A percentile compares a stretch with the other conserved stretches of the same genome.
phyloP scores from a whole-genome alignment of 2,113 vertebrate genomes.

The Colius striatus region DNA sequence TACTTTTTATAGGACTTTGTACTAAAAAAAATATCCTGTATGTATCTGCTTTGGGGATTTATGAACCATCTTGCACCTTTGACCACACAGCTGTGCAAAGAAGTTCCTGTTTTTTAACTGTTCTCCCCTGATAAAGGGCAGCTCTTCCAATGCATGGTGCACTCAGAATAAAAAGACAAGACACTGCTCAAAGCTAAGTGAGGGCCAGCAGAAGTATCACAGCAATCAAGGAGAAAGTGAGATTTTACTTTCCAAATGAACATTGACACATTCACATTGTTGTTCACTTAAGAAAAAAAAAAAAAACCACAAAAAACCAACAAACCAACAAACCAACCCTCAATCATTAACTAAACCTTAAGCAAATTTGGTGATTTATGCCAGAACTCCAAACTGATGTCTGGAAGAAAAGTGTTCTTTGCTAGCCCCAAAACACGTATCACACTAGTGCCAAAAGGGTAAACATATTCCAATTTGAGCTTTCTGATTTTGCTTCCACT shows the following conservation, averaged over 20 bases:
- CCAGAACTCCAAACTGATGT: not conserved
- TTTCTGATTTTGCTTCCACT: not conserved
- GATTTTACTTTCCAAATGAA: constrained; percentile 3
- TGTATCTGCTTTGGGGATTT: not conserved
- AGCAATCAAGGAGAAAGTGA: not conserved
- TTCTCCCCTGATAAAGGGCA: not conserved
- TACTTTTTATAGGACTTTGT: not conserved
- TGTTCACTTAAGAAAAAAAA: not conserved
- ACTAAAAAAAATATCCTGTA: not conserved
- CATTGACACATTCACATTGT: not conserved
- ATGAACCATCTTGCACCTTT: not conserved
- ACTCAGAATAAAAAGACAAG: not conserved
- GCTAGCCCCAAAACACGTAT: not conserved
- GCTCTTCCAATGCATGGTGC: not conserved
- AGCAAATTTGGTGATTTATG: not conserved
- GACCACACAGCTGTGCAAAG: not conserved
- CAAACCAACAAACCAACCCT: no score
- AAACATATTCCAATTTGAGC: not conserved
- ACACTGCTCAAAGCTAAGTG: not conserved
- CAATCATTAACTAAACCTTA: not conserved
- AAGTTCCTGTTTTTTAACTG: not conserved
- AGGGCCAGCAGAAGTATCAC: not conserved
- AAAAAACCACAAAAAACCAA: not conserved
- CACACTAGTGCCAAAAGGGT: not conserved
- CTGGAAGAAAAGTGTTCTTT: not conserved